Evolutionary conservation across 2,888 invertebrate genomes (phyloP).

Genomic region (Drosophila austrosaltans): DNA sequence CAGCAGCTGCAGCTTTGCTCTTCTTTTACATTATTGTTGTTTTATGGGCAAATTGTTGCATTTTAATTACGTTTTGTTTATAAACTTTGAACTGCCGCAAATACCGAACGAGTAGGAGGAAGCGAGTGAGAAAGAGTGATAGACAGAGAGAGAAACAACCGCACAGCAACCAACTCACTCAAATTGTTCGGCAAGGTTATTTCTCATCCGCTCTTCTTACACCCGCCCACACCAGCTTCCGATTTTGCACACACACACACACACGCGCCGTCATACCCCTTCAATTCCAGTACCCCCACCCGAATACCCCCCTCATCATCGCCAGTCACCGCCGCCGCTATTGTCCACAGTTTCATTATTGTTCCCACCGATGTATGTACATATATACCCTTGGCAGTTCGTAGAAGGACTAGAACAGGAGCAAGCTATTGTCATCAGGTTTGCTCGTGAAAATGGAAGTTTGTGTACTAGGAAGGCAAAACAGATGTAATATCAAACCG

Average conservation of each 20-base stretch:
- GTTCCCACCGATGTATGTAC: constrained; percentile 54
- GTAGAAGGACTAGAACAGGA: neutral
- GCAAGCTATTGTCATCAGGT: neutral
- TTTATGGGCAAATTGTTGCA: constrained; percentile 11
- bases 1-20: neutral
- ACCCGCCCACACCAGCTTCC: constrained; percentile 25
- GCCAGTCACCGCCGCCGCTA: neutral
- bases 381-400: neutral
- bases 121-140: neutral
- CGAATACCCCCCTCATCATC: neutral
- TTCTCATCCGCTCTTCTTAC: neutral
- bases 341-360: constrained; percentile 36
- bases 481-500: constrained; percentile 1
- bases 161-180: neutral
- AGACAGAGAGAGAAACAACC: neutral
- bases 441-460: neutral
- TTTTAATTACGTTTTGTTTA: constrained; percentile 12
- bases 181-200: constrained; percentile 5
- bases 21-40: neutral
- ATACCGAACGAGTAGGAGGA: constrained; percentile 6
- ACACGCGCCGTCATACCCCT: constrained; percentile 13
- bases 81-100: constrained; percentile 10
- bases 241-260: constrained; percentile 3
- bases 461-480: neutral
- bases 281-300: neutral